Evolutionary conservation across 37 sponge, comb jelly and placozoan genomes (phyloP).

Genomic region (Hexactinellida sp.): DNA sequence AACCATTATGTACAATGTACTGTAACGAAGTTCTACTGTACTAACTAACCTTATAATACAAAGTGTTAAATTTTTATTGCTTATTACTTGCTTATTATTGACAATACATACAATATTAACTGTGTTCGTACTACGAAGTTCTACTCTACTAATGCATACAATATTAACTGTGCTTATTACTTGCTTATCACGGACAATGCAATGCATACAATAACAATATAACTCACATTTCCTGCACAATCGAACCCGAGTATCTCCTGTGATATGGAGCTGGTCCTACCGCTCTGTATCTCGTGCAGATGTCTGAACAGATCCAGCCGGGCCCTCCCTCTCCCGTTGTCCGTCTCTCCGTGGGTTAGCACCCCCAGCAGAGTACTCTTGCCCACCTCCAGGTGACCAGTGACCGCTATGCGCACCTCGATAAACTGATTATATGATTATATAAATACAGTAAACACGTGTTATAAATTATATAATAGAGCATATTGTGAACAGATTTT

Average conservation of each 20-base stretch:
- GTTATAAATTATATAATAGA: neutral
- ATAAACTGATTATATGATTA: conserved; percentile 47
- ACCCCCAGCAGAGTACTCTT: conserved; percentile 95
- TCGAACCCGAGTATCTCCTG: conserved; percentile 91
- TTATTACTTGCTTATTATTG: too few relatives aligned
- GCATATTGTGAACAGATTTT: too few relatives aligned
- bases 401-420: conserved; percentile 74
- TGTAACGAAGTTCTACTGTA: too few relatives aligned
- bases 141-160: too few relatives aligned
- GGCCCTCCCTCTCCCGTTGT: conserved; percentile 89
- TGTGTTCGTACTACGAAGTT: too few relatives aligned
- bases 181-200: too few relatives aligned
- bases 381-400: conserved; percentile 86
- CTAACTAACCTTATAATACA: too few relatives aligned
- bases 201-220: too few relatives aligned
- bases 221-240: conserved; percentile 61
- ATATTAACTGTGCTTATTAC: too few relatives aligned
- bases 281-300: conserved; percentile 91
- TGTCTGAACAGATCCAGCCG: conserved; percentile 90
- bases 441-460: conserved; percentile 14
- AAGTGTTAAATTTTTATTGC: too few relatives aligned
- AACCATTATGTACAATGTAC: too few relatives aligned
- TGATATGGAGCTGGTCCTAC: conserved; percentile 79
- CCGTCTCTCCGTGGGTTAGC: conserved; percentile 89
- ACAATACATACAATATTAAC: too few relatives aligned